These are phyloP conservation scores for Cyanoliseus patagonus DNA, from an alignment of 2,113 vertebrate species.

Conservation along the genomic window DNA sequence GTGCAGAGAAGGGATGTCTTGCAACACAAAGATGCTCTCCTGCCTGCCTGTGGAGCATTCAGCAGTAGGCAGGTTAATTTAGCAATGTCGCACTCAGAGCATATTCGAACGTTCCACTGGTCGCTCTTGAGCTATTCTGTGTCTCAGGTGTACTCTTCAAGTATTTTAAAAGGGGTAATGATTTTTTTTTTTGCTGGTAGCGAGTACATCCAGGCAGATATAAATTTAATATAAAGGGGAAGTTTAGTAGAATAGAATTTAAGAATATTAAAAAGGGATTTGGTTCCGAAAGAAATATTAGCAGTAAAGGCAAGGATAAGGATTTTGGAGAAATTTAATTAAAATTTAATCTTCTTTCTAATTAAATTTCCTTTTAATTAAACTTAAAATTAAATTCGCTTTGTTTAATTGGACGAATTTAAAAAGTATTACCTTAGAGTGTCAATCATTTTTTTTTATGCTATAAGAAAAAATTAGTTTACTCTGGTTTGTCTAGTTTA, in stretches of 20 bases:
- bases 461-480: constrained; percentile 59
- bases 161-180: constrained; percentile 76
- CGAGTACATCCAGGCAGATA: constrained; percentile 74
- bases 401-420: constrained; percentile 83
- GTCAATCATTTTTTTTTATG: constrained; percentile 74
- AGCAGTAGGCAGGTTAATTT: constrained; percentile 24
- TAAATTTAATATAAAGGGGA: constrained; percentile 77
- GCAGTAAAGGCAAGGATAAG: constrained; percentile 78
- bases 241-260: constrained; percentile 82
- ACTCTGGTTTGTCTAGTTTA: constrained; percentile 65
- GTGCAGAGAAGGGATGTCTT: neutral
- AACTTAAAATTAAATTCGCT: constrained; percentile 85
- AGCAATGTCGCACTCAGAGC: neutral
- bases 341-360: constrained; percentile 86
- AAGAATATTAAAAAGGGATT: constrained; percentile 86
- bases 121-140: constrained; percentile 47
- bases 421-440: constrained; percentile 80
- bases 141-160: constrained; percentile 73
- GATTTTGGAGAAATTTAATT: constrained; percentile 86
- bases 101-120: constrained; percentile 37
- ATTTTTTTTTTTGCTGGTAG: constrained; percentile 71
- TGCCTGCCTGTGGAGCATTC: neutral
- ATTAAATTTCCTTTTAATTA: constrained; percentile 87
- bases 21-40: neutral
- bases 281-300: constrained; percentile 82